These are phyloP conservation scores for Microctenopoma lineatum DNA, from an alignment of 2,797 vertebrate species.

Conservation along the genomic window DNA sequence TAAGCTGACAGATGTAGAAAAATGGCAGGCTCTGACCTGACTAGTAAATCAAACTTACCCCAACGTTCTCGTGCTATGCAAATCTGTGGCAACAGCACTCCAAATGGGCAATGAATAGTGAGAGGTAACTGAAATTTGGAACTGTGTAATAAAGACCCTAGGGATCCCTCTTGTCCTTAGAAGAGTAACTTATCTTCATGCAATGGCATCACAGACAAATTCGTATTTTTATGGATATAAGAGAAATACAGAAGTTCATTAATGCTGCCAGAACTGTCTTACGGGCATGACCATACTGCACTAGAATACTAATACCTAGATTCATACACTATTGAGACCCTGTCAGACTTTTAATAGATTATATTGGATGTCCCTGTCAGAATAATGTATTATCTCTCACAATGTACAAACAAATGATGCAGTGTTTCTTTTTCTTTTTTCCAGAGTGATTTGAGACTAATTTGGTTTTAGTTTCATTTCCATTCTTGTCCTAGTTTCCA, in stretches of 20 bases:
- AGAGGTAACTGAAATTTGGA: constrained; percentile 34
- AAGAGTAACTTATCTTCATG: constrained; percentile 22
- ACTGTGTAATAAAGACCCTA: constrained; percentile 4
- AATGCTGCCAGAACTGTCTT: constrained; percentile 30
- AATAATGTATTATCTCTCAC: constrained; percentile 10
- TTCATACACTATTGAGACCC: constrained; percentile 10
- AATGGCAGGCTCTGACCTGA: constrained; percentile 20
- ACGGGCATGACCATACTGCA: background rate
- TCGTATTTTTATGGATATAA: constrained; percentile 36
- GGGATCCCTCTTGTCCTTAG: constrained; percentile 28
- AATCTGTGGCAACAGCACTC: constrained; percentile 8
- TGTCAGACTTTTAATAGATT: constrained; percentile 3
- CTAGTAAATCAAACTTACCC: constrained; percentile 31
- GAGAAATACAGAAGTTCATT: constrained; percentile 38
- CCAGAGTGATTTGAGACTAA: constrained; percentile 12
- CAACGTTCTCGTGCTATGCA: constrained; percentile 1
- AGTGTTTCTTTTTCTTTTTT: background rate
- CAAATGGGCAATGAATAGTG: constrained; percentile 9
- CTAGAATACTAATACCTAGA: constrained; percentile 32
- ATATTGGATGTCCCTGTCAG: constrained; percentile 27
- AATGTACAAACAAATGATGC: background rate
- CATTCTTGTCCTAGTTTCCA: constrained; percentile 13
- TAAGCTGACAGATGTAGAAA: constrained; percentile 50
- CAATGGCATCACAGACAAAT: constrained; percentile 3
- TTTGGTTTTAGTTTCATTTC: constrained; percentile 19